phyloP scores from a whole-genome alignment of 2,797 vertebrate species.

The Tragopan temminckii region DNA sequence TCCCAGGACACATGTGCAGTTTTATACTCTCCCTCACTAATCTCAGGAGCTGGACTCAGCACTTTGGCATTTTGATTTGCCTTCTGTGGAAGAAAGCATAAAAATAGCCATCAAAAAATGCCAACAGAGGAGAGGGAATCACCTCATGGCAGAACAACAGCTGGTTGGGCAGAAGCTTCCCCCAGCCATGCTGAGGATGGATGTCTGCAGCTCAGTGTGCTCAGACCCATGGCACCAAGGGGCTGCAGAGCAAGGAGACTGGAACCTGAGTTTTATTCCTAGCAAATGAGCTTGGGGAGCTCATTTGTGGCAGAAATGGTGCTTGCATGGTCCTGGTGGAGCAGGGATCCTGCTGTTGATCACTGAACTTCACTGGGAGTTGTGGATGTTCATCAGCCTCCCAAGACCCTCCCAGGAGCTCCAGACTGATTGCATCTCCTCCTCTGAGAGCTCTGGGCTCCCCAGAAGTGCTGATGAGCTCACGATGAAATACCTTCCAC shows the following conservation, averaged over 20 bases:
- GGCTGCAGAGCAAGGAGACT: background rate
- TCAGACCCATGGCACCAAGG: background rate
- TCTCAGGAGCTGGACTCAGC: background rate
- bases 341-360: background rate
- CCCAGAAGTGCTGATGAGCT: background rate
- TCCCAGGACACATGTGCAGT: background rate
- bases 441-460: background rate
- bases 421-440: background rate
- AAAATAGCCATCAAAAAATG: background rate
- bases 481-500: background rate
- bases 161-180: background rate
- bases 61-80: background rate
- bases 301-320: background rate
- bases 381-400: background rate
- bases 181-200: background rate
- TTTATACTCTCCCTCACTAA: background rate
- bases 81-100: background rate
- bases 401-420: background rate
- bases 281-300: background rate
- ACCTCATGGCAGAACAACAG: background rate
- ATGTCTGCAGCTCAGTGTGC: no score
- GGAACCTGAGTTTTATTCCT: background rate
- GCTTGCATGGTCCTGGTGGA: background rate
- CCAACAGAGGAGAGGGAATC: background rate
- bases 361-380: background rate